Base-by-base conservation (phyloP, 1,140 invertebrate genomes). In the Zaprionus taronus region DNA sequence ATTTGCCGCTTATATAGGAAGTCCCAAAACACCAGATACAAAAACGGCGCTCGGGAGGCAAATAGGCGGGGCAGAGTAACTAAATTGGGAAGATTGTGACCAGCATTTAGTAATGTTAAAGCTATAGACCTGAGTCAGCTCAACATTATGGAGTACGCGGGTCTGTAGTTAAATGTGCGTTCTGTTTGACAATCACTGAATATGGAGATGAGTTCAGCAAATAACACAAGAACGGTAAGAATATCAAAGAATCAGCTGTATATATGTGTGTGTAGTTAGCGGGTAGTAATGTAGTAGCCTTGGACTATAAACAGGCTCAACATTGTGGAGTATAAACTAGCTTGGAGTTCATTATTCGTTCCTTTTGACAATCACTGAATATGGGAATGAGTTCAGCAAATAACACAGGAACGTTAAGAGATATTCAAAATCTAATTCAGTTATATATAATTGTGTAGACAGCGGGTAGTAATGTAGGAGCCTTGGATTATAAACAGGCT, bases 181-280 rank as follows among this genome's bases (percentile, higher is more conserved):
- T 91, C 85, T 91, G 72, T 83, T 85, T 80, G 91, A 92, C 91
- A 87, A 87, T 91, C 81, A 60, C 84, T 84, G 69, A 90, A 63
- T 53, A 71, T 57, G 38, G 22, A 0, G 6, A 73, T 12, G n/a
- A 74, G 69, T 73, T 79, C 74, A 76, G 72, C 70, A 58, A 90
- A 90, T 80, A 91, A 91, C 86, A 91, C 84, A 89, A 87, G 79
- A 89, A 89, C 82, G 82, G 22, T 65, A 5, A 58, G 26, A 9
- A 36, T 44, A 20, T 66, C 15, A 24, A 55, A 17, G 5, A n/a
- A n/a, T 41, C 15, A 41, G n/a, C 15, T 44, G 5, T 41, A 24
- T 61, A 44, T 36, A 22, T 57, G 44, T 72, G 78, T 69, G 14
- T 79, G 78, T 78, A 17, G 55, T 22, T 57, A 69, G 64, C 17